A percentile compares a stretch with the other conserved stretches of the same genome.
Evolutionary conservation across 2,113 vertebrate species (phyloP).

Genomic region (Clarias macrocephalus): DNA sequence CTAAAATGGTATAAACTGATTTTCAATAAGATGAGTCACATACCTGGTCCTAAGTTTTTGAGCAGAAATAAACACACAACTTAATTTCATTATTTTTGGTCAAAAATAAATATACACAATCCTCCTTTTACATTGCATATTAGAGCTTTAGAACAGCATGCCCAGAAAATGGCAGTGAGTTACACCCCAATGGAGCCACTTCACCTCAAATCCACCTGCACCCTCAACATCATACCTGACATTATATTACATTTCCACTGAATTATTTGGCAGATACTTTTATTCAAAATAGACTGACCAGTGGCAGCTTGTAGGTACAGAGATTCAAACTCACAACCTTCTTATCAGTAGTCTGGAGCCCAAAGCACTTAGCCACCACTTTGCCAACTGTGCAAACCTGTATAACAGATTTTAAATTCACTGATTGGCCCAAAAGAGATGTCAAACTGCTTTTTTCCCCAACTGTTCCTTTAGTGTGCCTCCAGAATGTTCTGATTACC

Average conservation of each 20-base stretch:
- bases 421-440: neutral
- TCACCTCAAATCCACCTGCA: conserved; percentile 32
- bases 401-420: neutral
- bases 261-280: neutral
- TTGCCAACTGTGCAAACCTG: neutral
- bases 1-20: conserved; percentile 66
- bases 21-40: neutral
- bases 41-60: neutral
- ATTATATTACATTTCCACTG: neutral
- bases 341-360: neutral
- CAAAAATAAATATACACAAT: neutral
- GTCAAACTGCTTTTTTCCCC: neutral
- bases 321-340: neutral
- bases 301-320: neutral
- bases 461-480: neutral
- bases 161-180: neutral
- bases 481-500: neutral
- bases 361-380: neutral
- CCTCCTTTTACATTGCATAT: neutral
- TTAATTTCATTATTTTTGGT: neutral
- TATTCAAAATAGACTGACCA: neutral
- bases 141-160: neutral
- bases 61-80: neutral
- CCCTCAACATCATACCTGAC: neutral
- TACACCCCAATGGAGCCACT: neutral